Conservation (phyloP, 2,113 vertebrate genomes). For the Pardalotus punctatus region DNA sequence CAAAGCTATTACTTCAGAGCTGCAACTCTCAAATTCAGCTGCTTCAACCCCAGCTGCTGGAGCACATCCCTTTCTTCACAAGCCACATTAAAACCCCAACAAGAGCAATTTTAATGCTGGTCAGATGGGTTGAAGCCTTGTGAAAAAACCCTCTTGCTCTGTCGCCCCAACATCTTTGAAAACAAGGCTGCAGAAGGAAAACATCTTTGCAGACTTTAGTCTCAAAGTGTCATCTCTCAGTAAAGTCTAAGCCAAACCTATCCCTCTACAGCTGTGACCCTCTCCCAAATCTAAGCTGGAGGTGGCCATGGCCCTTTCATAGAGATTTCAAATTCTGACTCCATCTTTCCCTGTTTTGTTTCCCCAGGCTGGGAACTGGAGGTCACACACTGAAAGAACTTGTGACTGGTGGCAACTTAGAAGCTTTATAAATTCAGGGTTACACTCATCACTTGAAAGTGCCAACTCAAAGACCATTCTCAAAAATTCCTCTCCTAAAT, state of each 20-base stretch:
- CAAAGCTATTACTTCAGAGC: background rate
- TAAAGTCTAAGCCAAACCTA: background rate
- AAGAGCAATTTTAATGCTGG: background rate
- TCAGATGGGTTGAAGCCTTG: background rate
- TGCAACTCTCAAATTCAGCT: background rate
- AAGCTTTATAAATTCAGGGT: background rate
- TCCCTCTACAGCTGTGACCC: background rate
- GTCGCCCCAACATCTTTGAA: background rate
- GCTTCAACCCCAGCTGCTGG: background rate
- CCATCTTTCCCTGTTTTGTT: background rate
- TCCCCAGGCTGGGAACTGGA: background rate
- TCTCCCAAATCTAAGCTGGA: background rate
- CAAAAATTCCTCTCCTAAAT: constrained; percentile 21
- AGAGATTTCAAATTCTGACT: background rate
- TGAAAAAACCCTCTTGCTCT: background rate
- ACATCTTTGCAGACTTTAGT: background rate
- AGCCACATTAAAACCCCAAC: background rate
- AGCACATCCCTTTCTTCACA: background rate
- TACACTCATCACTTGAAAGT: constrained; percentile 15
- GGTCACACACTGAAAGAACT: background rate
- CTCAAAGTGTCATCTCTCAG: background rate
- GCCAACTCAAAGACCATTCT: background rate
- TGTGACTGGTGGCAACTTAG: background rate
- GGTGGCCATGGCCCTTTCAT: background rate
- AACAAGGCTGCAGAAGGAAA: background rate